Base-by-base conservation (phyloP, 1,140 invertebrate species). In the Conus ventricosus region DNA sequence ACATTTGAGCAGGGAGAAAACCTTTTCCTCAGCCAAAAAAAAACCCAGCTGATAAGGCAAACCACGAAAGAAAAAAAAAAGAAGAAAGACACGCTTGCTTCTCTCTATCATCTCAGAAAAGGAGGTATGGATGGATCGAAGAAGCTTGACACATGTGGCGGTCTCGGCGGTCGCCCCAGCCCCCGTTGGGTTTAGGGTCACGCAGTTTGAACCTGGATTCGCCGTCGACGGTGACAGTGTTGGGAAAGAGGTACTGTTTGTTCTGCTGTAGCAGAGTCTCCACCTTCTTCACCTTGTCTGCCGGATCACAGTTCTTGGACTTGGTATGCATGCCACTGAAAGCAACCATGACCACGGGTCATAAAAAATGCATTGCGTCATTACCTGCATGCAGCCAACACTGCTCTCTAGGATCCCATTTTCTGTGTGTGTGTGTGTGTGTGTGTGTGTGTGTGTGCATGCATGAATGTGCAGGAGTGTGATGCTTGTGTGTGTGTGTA, bases 291-390 rank as follows among this genome's bases (percentile, higher is more conserved):
- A 98, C 97, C 95, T 98, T 98, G 23, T 97, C 91, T 17, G 94
- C 92, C 71, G 98, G 97, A 94, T 98, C 97, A 95, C 98, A 99
- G 95, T 98, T 98, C 87, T 97, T 97, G 92, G 98, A 98, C 95
- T 99, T 99, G n/a, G 99, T 98, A 95, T 99, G 99, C 85, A 99
- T 97, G 23, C 99, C 98, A 96, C 98, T 99, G 95, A 27, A 96
- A 94, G 91, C 89, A 91, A 8, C 8, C 57, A 60, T 39, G 39
- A 39, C 39, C 57, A 60, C 8, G 57, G n/a, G 57, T 60, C 57
- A 60, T 60, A 60, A 11, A 8, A 60, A 60, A n/a, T n/a, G 8
- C 57, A 60, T 60, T 15, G 91, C 91, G 51, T 88, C 90, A 80
- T 80, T 55, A 84, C 23, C 76, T 55, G 84, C 23, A 39, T 83